These are phyloP conservation scores for Mechanitis messenoides DNA, from an alignment of 2,888 invertebrate species.

Conservation along the genomic window DNA sequence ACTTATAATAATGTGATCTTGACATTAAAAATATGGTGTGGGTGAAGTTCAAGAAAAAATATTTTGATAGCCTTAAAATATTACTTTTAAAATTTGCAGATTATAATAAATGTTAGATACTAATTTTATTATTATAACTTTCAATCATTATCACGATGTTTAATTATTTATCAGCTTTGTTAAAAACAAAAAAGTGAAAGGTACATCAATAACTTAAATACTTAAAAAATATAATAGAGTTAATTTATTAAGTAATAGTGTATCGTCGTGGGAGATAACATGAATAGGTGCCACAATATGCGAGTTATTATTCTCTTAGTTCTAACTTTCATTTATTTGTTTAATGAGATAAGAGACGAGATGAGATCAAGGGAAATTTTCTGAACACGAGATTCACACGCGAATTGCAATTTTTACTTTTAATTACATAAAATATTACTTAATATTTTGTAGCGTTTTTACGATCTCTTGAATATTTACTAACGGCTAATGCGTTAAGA, in stretches of 20 bases:
- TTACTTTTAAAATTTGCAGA: too few relatives aligned
- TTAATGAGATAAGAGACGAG: constrained; percentile 31
- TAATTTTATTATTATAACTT: too few relatives aligned
- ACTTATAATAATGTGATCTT: too few relatives aligned
- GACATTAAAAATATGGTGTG: too few relatives aligned
- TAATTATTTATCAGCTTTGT: too few relatives aligned
- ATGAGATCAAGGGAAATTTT: too few relatives aligned
- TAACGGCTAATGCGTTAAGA: background rate
- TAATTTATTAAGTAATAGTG: constrained; percentile 57
- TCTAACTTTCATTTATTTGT: constrained; percentile 57
- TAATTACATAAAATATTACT: background rate
- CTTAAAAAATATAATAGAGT: constrained; percentile 38
- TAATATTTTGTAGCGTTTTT: background rate
- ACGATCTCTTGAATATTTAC: background rate
- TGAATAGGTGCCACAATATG: constrained; percentile 58
- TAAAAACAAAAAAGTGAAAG: constrained; percentile 35
- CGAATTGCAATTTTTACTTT: constrained; percentile 14
- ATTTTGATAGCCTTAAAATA: too few relatives aligned
- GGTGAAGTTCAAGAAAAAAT: too few relatives aligned
- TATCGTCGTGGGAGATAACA: constrained; percentile 65
- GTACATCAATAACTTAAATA: constrained; percentile 32
- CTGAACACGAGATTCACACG: constrained; percentile 39
- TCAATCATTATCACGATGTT: too few relatives aligned
- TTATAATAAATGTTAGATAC: too few relatives aligned
- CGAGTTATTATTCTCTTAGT: constrained; percentile 50